Percentiles rank a stretch among this genome's conserved stretches.
Conservation (phyloP, 2,888 invertebrate genomes). For the Tinea trinotella region DNA sequence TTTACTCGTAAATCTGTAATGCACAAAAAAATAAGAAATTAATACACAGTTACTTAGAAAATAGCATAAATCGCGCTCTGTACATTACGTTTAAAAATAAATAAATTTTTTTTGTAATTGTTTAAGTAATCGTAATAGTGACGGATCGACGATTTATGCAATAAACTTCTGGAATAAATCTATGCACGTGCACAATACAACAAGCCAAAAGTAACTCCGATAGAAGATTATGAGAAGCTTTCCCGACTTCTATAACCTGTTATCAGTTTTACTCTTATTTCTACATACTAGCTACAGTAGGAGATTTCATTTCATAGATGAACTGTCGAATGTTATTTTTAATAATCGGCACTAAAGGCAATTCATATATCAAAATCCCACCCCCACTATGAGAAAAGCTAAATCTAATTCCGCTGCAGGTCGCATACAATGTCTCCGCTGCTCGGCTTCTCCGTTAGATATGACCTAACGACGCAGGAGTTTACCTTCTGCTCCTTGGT, state of each 20-base stretch:
- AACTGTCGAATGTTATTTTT: not conserved
- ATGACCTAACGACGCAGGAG: not conserved
- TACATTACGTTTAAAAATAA: not conserved
- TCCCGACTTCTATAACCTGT: not conserved
- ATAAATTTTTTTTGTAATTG: not conserved
- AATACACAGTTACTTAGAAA: not conserved
- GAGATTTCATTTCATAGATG: not conserved
- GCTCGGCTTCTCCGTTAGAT: not conserved
- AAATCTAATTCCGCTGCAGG: not conserved
- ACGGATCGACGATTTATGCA: not conserved
- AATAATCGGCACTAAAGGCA: not conserved
- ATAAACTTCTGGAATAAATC: not conserved
- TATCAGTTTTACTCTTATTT: not conserved
- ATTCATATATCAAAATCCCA: not conserved
- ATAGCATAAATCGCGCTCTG: not conserved
- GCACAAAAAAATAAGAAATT: not conserved
- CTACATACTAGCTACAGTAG: not conserved
- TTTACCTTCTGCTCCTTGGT: constrained; percentile 68
- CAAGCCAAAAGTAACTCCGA: not conserved
- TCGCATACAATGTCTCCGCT: not conserved
- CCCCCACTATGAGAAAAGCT: not conserved
- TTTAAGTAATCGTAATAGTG: not conserved
- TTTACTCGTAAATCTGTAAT: constrained; percentile 82
- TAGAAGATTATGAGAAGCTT: not conserved
- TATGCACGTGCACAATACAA: not conserved